phyloP scores from a whole-genome alignment of 2,888 invertebrate genomes.

The Cryptocheilus praepositus region DNA sequence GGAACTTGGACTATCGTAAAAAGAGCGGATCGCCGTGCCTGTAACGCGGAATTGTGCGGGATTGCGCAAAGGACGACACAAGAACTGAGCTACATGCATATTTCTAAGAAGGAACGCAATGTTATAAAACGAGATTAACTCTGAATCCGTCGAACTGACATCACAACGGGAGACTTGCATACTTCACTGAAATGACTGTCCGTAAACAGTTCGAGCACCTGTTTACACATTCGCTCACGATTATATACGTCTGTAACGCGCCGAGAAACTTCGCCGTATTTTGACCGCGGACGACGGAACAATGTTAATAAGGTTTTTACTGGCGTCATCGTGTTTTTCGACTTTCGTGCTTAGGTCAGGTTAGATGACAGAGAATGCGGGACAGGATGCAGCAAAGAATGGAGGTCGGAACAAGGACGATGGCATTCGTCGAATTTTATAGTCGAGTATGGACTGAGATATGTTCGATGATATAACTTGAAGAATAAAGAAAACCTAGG shows the following conservation, averaged over 20 bases:
- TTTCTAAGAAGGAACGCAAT: no score
- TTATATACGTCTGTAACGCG: conserved; percentile 12
- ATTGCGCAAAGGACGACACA: no score
- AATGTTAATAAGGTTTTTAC: conserved; percentile 36
- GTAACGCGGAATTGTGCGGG: no score
- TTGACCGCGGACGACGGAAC: conserved; percentile 40
- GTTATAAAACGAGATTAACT: no score
- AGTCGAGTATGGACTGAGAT: no score
- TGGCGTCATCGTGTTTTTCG: conserved; percentile 38
- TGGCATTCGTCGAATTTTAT: no score
- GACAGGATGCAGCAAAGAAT: conserved; percentile 9
- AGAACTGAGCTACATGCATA: no score
- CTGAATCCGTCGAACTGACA: conserved; percentile 4
- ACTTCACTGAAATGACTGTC: conserved; percentile 20
- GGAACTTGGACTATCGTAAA: no score
- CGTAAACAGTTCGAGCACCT: conserved; percentile 35
- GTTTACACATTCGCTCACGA: conserved; percentile 35
- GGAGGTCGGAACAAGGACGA: conserved; percentile 17
- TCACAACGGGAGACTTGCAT: conserved; percentile 12
- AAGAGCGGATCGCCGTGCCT: no score
- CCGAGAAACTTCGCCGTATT: conserved; percentile 39
- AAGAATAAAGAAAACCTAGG: no score
- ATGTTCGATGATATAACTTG: no score
- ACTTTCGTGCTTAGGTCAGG: conserved; percentile 26
- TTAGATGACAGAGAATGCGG: conserved; percentile 19